Evolutionary conservation across 1,140 invertebrate genomes (phyloP), one percentile per base, ranked within the genome.

Genomic region (Chrysoperla carnea): DNA sequence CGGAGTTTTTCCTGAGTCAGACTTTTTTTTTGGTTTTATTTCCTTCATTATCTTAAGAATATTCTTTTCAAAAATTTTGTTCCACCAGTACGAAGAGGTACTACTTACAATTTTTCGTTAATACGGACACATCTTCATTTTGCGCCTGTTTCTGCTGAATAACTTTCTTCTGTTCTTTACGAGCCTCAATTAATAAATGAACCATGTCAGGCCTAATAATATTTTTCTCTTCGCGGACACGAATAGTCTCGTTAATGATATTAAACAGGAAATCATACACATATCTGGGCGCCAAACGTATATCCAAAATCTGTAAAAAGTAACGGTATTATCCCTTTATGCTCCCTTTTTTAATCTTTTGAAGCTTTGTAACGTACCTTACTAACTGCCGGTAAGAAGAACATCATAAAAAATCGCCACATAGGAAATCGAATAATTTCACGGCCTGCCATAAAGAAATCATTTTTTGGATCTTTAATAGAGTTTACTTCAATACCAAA

Each of bases 401-500:
- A 67, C 40, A 23, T 23, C 5, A 23, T 3, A 5, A 23, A 23
- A 23, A 23, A 23, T 23, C 17, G 17, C 17, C 17, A 23, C 17
- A 23, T 23, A 3, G 2, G 17, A 39, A 46, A 31, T 15, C 39
- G 13, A 6, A 8, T 23, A 6, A 36, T 9, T 1, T 36, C 43
- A 44, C 38, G 38, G 3, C 42, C 48, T 15, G 31, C 28, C 33
- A 38, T 31, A 35, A 14, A 43, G n/a, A 52, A 50, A 28, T 47
- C 41, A 14, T 46, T 42, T 6, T 55, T 36, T 11, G 15, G 35
- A 14, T 55, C 41, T 23, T 49, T 29, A n/a, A 57, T 43, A 15
- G 46, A 45, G 41, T 72, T 60, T 1, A 70, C 58, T 43, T 68
- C 60, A 1, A 70, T 49, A 0, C 69, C 69, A 48, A 70, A 72